These are phyloP conservation scores for Neosilurus mollespiculum DNA, from an alignment of 2,797 vertebrate genomes.

Conservation along the genomic window DNA sequence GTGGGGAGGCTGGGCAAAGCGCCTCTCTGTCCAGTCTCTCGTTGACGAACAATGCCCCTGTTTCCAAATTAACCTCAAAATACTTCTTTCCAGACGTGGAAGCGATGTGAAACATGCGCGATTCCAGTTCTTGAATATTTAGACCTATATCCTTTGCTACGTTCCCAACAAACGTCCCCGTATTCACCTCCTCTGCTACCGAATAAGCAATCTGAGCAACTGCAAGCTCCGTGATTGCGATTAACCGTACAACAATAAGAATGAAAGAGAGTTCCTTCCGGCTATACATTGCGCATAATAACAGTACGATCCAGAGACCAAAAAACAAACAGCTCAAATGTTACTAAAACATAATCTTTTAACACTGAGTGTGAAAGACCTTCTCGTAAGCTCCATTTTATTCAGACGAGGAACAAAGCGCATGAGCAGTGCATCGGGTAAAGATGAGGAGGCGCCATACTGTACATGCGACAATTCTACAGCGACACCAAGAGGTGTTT, in stretches of 20 bases:
- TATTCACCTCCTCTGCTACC: constrained; percentile 81
- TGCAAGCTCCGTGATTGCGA: constrained; percentile 51
- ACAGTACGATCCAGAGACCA: neutral
- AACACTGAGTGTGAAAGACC: neutral
- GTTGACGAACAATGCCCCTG: constrained; percentile 70
- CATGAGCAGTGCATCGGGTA: constrained; percentile 2
- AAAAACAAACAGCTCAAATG: neutral
- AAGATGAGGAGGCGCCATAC: neutral
- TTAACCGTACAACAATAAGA: constrained; percentile 24
- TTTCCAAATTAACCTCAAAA: constrained; percentile 65
- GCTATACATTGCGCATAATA: neutral
- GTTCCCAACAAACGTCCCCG: constrained; percentile 82
- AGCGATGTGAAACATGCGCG: constrained; percentile 78
- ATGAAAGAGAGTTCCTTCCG: neutral
- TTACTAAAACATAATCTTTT: neutral
- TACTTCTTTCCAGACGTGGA: constrained; percentile 71
- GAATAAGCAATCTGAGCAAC: constrained; percentile 77
- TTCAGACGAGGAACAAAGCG: constrained; percentile 8
- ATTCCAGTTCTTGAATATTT: constrained; percentile 78
- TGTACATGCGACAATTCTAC: neutral
- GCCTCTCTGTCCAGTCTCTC: constrained; percentile 69
- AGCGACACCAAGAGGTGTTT: neutral
- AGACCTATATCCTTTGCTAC: constrained; percentile 81
- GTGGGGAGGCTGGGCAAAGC: constrained; percentile 64
- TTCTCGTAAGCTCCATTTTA: neutral